Evolutionary conservation across 2,888 invertebrate genomes (phyloP).

Genomic region (Pyrrhia umbra): DNA sequence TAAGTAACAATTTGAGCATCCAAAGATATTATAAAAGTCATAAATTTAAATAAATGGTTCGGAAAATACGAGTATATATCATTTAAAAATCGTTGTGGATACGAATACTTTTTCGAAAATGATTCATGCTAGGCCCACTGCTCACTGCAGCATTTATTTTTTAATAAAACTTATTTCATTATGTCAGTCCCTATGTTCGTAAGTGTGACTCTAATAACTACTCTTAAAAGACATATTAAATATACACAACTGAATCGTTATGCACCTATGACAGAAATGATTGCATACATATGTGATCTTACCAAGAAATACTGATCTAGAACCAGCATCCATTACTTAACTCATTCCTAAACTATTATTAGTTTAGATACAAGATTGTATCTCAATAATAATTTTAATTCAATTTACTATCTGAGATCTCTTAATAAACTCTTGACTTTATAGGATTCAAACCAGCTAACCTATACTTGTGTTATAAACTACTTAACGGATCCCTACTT

Average conservation of each 20-base stretch:
- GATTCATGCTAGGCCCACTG: too few relatives aligned
- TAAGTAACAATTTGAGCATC: too few relatives aligned
- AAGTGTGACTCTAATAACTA: too few relatives aligned
- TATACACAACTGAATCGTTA: background rate
- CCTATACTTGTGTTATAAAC: background rate
- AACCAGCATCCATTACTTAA: constrained; percentile 25
- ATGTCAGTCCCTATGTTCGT: too few relatives aligned
- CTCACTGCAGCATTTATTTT: too few relatives aligned
- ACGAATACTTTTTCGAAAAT: too few relatives aligned
- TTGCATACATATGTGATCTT: background rate
- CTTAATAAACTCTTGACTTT: constrained; percentile 32
- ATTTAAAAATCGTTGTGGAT: too few relatives aligned
- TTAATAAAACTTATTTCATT: too few relatives aligned
- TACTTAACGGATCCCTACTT: background rate
- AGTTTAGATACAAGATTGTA: constrained; percentile 20
- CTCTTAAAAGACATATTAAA: too few relatives aligned
- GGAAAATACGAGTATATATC: too few relatives aligned
- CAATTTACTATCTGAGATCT: constrained; percentile 36
- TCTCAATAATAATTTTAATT: constrained; percentile 28
- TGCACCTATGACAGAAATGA: background rate
- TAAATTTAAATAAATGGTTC: too few relatives aligned
- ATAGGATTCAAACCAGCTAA: constrained; percentile 13
- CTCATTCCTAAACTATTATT: constrained; percentile 9
- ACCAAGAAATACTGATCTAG: constrained; percentile 9
- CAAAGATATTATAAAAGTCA: too few relatives aligned